Evolutionary conservation across 2,797 vertebrate genomes (phyloP), one percentile per base, ranked within the genome.

Genomic region (Zenarchopterus dispar): DNA sequence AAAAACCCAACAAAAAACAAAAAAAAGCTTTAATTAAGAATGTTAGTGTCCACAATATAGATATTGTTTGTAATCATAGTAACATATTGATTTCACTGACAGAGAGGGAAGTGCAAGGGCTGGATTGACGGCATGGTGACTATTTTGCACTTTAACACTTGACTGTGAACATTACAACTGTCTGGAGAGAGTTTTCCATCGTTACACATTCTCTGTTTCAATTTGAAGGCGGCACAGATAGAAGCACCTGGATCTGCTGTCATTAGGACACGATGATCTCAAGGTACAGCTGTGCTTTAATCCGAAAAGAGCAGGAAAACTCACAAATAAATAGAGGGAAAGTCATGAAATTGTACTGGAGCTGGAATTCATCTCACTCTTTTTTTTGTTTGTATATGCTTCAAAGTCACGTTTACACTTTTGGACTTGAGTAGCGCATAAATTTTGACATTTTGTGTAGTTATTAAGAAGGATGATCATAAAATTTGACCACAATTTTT

Each of bases 251-350:
- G 8, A 31, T 36, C 54, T 57, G 3, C 6, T 22, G 11, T 49
- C 16, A 43, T 33, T 36, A 8, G 10, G 13, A 1, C 5, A 55
- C 17, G 24, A 22, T 26, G 5, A 61, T 39, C n/a, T 23, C 31
- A 41, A 43, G 13, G 5, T 51, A 23, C 16, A 15, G 8, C 33
- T 16, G 8, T 49, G 61, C 5, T 70, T 24, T 54, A 8, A 11
- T 42, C 21, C 16, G 10, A 50, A 36, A 72, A 61, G 4, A 73
- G 36, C 21, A 41, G 42, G 18, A 54, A 54, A 43, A 21, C 45
- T 52, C 70, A 69, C 19, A 45, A 55, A 67, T 42, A 19, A 56
- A 56, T 8, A 51, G 16, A 54, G 41, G 51, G 26, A 1, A 11
- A 36, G 13, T 36, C 2, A 54, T 46, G 18, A 15, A 33, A 52